Percentiles rank a stretch among this genome's conserved stretches.
These are phyloP conservation scores for Asteroscopus sphinx DNA, from an alignment of 2,888 invertebrate species.

Conservation along the genomic window DNA sequence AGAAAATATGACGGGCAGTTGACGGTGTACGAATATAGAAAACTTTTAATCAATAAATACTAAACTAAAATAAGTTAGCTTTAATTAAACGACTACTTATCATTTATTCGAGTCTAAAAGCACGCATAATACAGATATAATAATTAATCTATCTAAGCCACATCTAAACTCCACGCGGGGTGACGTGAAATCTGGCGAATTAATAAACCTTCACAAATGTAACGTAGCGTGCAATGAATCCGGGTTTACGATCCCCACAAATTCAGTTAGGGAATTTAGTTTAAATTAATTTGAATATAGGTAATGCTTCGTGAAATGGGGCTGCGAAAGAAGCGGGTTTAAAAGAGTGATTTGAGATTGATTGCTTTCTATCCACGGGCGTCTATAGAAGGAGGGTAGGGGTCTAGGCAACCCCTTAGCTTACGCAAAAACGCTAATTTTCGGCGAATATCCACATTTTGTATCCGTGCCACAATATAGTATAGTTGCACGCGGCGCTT, in stretches of 20 bases:
- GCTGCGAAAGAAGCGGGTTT: slow-evolving; percentile 4
- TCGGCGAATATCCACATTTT: no score
- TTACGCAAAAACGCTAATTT: no score
- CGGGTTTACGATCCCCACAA: slow-evolving; percentile 39
- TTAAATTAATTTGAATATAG: slow-evolving; percentile 54
- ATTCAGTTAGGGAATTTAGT: slow-evolving; percentile 39
- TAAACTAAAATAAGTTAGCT: no score
- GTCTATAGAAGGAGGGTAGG: background rate
- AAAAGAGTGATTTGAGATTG: slow-evolving; percentile 3
- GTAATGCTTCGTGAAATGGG: slow-evolving; percentile 29
- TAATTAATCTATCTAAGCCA: slow-evolving; percentile 24
- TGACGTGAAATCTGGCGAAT: slow-evolving; percentile 44
- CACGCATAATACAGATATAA: no score
- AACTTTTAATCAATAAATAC: no score
- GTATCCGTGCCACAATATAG: no score
- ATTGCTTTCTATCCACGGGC: slow-evolving; percentile 4
- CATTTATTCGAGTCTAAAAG: no score
- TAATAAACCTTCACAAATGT: slow-evolving; percentile 51
- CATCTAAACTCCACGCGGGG: slow-evolving; percentile 9
- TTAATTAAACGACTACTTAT: no score
- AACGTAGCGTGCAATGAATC: slow-evolving; percentile 51
- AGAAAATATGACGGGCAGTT: no score
- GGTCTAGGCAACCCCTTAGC: no score
- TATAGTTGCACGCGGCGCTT: no score
- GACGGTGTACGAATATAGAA: no score